These are phyloP conservation scores for Nautilus pompilius DNA, from an alignment of 1,140 invertebrate genomes.

Conservation along the genomic window DNA sequence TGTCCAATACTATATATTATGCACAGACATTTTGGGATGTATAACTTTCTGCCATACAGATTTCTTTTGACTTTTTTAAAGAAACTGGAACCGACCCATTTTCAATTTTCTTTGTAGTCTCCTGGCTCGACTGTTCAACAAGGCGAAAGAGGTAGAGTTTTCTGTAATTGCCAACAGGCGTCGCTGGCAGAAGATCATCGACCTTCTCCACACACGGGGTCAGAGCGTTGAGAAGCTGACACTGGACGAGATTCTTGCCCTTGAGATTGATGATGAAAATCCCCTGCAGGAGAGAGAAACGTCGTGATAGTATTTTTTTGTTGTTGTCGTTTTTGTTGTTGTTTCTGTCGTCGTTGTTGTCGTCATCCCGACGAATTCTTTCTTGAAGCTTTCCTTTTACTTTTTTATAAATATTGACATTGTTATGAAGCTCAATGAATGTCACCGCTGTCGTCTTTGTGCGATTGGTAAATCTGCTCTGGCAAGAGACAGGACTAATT, in stretches of 20 bases:
- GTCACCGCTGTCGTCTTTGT: no score
- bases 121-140: conserved; percentile 42
- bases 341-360: no score
- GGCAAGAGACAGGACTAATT: no score
- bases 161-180: conserved; percentile 45
- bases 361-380: no score
- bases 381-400: no score
- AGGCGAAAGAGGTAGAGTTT: conserved; percentile 21
- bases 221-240: conserved; percentile 37
- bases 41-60: background rate
- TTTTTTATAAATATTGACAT: no score
- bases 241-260: conserved; percentile 40
- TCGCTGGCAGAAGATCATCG: conserved; percentile 47
- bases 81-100: conserved; percentile 20
- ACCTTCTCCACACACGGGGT: conserved; percentile 31
- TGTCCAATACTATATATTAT: background rate
- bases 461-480: no score
- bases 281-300: no score
- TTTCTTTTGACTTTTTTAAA: background rate
- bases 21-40: background rate
- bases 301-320: no score
- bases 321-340: no score
- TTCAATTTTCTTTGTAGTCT: conserved; percentile 31
- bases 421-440: no score
- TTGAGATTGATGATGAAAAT: conserved; percentile 43